Conservation (phyloP, 35 echinoderm and acorn worm genomes). For the Holothuria glaberrima region DNA sequence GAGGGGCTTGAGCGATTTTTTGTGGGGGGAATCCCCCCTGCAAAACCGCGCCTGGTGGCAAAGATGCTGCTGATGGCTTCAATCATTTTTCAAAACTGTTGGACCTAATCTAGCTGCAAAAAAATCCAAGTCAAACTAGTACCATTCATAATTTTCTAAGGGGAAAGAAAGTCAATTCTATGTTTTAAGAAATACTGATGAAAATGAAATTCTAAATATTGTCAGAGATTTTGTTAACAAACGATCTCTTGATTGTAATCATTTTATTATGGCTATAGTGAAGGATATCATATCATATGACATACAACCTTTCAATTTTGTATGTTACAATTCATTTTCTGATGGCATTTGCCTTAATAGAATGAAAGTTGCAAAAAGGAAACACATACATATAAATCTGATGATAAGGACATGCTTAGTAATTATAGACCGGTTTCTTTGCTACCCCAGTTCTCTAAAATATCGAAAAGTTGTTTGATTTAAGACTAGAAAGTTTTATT, state of each 20-base stretch:
- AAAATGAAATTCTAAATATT: not conserved
- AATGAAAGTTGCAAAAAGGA: not conserved
- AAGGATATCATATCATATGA: not conserved
- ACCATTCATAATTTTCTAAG: not conserved
- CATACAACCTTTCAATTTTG: not conserved
- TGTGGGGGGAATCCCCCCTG: not conserved
- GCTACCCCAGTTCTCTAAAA: not conserved
- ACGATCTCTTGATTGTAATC: not conserved
- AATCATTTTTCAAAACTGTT: not conserved
- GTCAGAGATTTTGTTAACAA: no score
- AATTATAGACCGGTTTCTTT: not conserved
- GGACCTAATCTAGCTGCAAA: not conserved
- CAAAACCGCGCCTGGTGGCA: not conserved
- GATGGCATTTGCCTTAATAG: slow-evolving; percentile 4
- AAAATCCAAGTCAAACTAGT: not conserved
- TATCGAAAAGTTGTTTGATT: not conserved
- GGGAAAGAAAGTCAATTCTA: not conserved
- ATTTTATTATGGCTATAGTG: not conserved
- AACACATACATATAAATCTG: not conserved
- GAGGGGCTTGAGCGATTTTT: not conserved
- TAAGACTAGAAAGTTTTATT: not conserved
- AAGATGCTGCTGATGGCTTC: no score
- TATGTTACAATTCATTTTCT: not conserved
- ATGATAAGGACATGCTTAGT: not conserved
- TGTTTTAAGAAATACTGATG: slow-evolving; percentile 6